A percentile compares a stretch with the other conserved stretches of the same genome.
Conservation (phyloP, 2,797 vertebrate genomes). For the Orestias chungarensis region DNA sequence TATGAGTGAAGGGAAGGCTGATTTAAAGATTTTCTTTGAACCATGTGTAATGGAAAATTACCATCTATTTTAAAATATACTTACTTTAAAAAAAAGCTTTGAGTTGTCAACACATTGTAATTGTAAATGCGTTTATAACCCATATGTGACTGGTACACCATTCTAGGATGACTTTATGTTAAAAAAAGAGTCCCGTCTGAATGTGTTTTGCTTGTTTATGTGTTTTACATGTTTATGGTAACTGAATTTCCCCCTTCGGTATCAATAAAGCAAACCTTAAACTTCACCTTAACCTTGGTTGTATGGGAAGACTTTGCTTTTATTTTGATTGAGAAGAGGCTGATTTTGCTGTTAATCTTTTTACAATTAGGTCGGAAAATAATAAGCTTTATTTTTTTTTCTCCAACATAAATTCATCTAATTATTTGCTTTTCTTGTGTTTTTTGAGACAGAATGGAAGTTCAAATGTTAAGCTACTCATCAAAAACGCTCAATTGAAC, state of each 20-base stretch:
- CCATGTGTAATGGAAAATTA: constrained; percentile 50
- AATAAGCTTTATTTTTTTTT: background rate
- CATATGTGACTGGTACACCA: no score
- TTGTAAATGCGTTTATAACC: constrained; percentile 54
- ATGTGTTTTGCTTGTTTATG: no score
- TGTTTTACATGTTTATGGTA: no score
- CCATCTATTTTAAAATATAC: constrained; percentile 28
- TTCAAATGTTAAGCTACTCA: constrained; percentile 89
- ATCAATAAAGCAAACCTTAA: no score
- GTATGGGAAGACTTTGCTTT: constrained; percentile 7
- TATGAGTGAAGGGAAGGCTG: no score
- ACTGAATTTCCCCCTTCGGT: no score
- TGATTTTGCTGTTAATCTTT: background rate
- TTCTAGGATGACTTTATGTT: no score
- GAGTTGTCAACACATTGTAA: constrained; percentile 54
- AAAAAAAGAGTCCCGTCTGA: no score
- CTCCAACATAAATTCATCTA: background rate
- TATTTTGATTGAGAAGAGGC: background rate
- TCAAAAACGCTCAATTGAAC: constrained; percentile 88
- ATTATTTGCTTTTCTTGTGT: constrained; percentile 16
- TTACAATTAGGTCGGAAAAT: background rate
- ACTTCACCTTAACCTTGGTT: no score
- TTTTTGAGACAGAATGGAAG: constrained; percentile 79
- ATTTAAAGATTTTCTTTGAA: constrained; percentile 46
- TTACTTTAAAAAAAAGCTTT: constrained; percentile 27